These are phyloP conservation scores for Phalacrocorax aristotelis DNA, from an alignment of 2,113 vertebrate species.

Conservation along the genomic window DNA sequence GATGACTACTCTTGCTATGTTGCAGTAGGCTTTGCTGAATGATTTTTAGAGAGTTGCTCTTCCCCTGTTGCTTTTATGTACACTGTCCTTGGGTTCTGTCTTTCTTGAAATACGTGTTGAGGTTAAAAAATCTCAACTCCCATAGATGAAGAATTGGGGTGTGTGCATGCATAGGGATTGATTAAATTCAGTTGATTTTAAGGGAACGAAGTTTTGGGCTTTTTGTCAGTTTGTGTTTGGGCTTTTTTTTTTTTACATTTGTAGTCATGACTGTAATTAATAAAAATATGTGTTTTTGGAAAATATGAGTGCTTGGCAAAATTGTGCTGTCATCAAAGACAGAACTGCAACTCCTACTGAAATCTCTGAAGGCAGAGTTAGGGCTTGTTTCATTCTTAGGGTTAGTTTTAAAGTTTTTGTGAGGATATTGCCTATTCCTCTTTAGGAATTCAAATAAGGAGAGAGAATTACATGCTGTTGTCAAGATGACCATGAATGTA, in stretches of 20 bases:
- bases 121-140: background rate
- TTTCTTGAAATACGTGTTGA: background rate
- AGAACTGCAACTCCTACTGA: background rate
- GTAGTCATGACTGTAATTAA: background rate
- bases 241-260: background rate
- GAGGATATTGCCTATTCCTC: background rate
- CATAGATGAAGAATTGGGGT: background rate
- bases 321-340: background rate
- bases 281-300: background rate
- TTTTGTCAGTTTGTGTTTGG: background rate
- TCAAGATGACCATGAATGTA: background rate
- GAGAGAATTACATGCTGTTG: background rate
- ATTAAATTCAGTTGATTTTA: background rate
- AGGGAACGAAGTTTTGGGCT: fast-evolving
- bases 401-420: background rate
- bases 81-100: fast-evolving
- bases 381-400: background rate
- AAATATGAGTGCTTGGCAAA: background rate
- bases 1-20: background rate
- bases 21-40: background rate
- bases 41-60: background rate
- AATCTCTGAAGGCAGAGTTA: background rate
- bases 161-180: background rate
- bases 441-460: background rate
- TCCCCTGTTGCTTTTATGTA: background rate